phyloP scores from a whole-genome alignment of 37 sponge, comb jelly and placozoan genomes.

The Chondrosia reniformis region DNA sequence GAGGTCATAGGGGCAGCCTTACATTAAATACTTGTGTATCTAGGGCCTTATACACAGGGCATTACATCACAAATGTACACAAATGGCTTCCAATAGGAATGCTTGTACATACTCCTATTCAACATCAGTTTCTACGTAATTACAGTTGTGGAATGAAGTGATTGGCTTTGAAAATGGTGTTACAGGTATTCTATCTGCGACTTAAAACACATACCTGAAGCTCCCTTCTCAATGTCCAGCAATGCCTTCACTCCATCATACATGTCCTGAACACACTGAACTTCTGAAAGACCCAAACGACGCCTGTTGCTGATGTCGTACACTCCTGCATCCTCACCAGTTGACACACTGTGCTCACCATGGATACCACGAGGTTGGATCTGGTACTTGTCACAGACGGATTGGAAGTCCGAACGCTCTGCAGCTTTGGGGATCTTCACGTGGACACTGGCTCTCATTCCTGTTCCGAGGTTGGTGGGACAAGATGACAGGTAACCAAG shows the following conservation, averaged over 20 bases:
- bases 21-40: too few relatives aligned
- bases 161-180: too few relatives aligned
- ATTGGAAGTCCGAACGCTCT: constrained; percentile 43
- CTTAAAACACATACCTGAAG: too few relatives aligned
- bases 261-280: constrained; percentile 75
- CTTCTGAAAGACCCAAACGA: constrained; percentile 88
- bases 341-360: constrained; percentile 69
- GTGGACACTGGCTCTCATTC: constrained; percentile 81
- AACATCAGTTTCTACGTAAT: too few relatives aligned
- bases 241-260: constrained; percentile 72
- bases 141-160: too few relatives aligned
- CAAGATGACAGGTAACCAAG: constrained; percentile 84
- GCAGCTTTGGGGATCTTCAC: constrained; percentile 67
- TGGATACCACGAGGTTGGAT: constrained; percentile 80
- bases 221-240: constrained; percentile 64
- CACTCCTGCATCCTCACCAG: constrained; percentile 50
- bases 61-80: too few relatives aligned
- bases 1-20: too few relatives aligned
- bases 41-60: too few relatives aligned
- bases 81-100: too few relatives aligned
- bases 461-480: constrained; percentile 37
- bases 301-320: constrained; percentile 83
- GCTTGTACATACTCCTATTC: too few relatives aligned
- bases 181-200: too few relatives aligned
- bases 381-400: constrained; percentile 48